Percentiles rank a stretch among this genome's conserved stretches.
Evolutionary conservation across 2,113 vertebrate genomes (phyloP).

Genomic region (Dasyornis broadbenti): DNA sequence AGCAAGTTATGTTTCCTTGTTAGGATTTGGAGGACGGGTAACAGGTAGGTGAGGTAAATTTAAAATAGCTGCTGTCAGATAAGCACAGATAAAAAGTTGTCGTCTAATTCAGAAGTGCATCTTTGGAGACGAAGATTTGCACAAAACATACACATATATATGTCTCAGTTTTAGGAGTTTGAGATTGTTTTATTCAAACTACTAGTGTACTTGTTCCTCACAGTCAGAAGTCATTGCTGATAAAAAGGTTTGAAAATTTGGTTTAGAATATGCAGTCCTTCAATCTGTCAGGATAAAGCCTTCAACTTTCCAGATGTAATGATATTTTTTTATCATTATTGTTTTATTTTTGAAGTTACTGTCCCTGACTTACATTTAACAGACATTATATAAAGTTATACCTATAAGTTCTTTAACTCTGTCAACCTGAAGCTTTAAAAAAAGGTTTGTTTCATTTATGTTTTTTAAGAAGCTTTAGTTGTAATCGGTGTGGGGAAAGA

Average conservation of each 20-base stretch:
- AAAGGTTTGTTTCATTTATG: not conserved
- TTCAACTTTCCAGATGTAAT: not conserved
- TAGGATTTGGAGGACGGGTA: not conserved
- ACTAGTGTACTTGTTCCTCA: not conserved
- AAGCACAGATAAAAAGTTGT: not conserved
- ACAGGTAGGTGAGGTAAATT: not conserved
- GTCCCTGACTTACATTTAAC: not conserved
- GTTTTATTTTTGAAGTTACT: not conserved
- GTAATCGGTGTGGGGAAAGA: not conserved
- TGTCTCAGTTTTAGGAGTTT: not conserved
- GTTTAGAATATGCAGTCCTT: not conserved
- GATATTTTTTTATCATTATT: not conserved
- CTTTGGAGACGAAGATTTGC: not conserved
- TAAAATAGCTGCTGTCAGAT: not conserved
- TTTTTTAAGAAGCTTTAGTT: not conserved
- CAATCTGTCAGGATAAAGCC: not conserved
- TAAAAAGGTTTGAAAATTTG: not conserved
- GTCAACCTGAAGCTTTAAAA: not conserved
- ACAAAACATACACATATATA: not conserved
- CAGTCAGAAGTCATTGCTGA: not conserved
- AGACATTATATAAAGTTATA: not conserved
- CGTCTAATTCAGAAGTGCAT: not conserved
- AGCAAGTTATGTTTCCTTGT: not conserved
- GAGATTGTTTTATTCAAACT: not conserved
- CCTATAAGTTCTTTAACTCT: not conserved